Conservation (phyloP, 2,888 invertebrate genomes). For the Pyrochroa serraticornis region DNA sequence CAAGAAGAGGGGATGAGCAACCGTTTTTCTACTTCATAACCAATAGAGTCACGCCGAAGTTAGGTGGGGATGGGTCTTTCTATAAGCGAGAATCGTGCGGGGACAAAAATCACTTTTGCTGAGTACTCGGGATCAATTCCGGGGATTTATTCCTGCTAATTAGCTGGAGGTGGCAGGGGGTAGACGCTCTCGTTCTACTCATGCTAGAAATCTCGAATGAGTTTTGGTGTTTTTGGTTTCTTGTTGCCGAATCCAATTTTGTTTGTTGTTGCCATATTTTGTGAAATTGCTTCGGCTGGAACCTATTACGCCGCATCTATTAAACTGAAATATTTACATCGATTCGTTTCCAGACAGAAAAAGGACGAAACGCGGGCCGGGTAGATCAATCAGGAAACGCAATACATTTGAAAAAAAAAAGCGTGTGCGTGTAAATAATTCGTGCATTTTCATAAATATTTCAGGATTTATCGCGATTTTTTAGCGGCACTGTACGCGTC, state of each 20-base stretch:
- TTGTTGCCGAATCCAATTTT: constrained; percentile 37
- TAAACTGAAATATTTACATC: constrained; percentile 48
- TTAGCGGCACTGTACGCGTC: constrained; percentile 43
- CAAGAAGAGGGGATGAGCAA: too few relatives aligned
- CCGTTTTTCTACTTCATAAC: too few relatives aligned
- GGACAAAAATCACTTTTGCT: too few relatives aligned
- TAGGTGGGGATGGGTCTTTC: too few relatives aligned
- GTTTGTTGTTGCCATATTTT: constrained; percentile 43
- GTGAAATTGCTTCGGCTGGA: constrained; percentile 34
- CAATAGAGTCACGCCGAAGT: too few relatives aligned
- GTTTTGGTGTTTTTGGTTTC: neutral
- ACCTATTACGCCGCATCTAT: constrained; percentile 44
- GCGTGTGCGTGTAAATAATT: constrained; percentile 44
- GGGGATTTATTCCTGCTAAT: too few relatives aligned
- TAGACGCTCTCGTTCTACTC: too few relatives aligned
- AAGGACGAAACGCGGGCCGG: constrained; percentile 34
- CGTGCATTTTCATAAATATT: constrained; percentile 47
- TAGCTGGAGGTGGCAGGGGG: too few relatives aligned
- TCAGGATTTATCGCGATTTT: constrained; percentile 49
- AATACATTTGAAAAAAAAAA: constrained; percentile 43
- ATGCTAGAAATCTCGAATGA: too few relatives aligned
- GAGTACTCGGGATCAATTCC: too few relatives aligned
- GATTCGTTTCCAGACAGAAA: constrained; percentile 44
- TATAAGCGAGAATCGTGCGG: too few relatives aligned
- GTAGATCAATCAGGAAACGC: constrained; percentile 46